Conservation (phyloP, 1,140 invertebrate species). For the Oryzaephilus surinamensis region DNA sequence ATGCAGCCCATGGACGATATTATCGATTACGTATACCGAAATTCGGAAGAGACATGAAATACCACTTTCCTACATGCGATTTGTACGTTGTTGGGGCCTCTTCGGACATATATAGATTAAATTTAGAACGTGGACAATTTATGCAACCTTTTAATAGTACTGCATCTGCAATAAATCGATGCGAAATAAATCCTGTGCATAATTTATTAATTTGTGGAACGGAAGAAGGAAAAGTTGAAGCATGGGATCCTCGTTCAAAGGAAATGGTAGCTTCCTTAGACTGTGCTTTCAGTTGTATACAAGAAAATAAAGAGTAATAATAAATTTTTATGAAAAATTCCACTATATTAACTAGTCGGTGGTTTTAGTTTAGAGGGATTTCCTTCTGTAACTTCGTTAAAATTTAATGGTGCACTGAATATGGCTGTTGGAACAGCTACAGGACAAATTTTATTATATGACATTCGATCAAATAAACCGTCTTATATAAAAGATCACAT, state of each 20-base stretch:
- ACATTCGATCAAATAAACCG: slow-evolving; percentile 86
- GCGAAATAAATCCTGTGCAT: slow-evolving; percentile 81
- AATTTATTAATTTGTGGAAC: slow-evolving; percentile 81
- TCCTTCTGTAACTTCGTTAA: slow-evolving; percentile 69
- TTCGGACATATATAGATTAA: slow-evolving; percentile 85
- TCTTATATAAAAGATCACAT: slow-evolving; percentile 88
- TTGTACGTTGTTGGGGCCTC: slow-evolving; percentile 83
- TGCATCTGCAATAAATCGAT: slow-evolving; percentile 71
- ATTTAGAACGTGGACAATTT: slow-evolving; percentile 92
- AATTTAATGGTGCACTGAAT: slow-evolving; percentile 71
- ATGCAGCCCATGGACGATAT: slow-evolving; percentile 84
- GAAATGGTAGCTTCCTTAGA: slow-evolving; percentile 71
- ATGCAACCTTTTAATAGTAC: slow-evolving; percentile 70
- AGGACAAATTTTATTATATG: slow-evolving; percentile 90
- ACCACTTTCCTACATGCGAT: slow-evolving; percentile 84
- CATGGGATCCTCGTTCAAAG: slow-evolving; percentile 84
- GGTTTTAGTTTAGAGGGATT: slow-evolving; percentile 47
- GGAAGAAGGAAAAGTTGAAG: slow-evolving; percentile 86
- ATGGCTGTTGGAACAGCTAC: slow-evolving; percentile 87
- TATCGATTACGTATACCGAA: slow-evolving; percentile 86
- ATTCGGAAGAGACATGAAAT: slow-evolving; percentile 90
- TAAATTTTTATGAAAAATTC: neutral
- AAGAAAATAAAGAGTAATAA: slow-evolving; percentile 40
- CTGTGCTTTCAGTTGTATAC: slow-evolving; percentile 64
- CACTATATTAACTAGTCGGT: slow-evolving; percentile 3